Base-by-base conservation (phyloP, 2,888 invertebrate species). In the Brenthis hecate region DNA sequence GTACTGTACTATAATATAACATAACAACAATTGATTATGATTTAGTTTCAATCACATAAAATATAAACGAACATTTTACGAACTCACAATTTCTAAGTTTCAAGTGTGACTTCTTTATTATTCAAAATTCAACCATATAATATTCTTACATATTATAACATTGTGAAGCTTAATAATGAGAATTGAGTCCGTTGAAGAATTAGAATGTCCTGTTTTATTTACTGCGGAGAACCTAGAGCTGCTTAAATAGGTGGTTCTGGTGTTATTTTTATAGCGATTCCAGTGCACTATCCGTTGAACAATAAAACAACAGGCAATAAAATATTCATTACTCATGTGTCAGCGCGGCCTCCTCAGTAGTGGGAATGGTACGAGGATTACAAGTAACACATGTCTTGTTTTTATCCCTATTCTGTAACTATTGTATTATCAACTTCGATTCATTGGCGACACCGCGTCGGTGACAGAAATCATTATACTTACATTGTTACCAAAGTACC, bases 301-400 rank as follows among this genome's bases (percentile, higher is more conserved):
- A 80, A 84, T 73, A 81, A 78, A 79, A 78, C 78, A 80, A 73
- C 68, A 69, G 82, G 81, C 84, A 91, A 91, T 92, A 89, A 89
- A 91, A 91, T 86, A 87, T 85, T 86, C 88, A 90, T 91, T 85
- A 85, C 83, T 88, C 88, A 88, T 77, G 80, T 84, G 88, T 85
- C 86, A 85, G 76, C 82, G 81, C 81, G 83, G 84, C 81, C 78
- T 81, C 80, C 80, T 79, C 76, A 74, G 75, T 73, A 76, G 73
- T 76, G 79, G 77, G 77, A 79, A 82, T 79, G 80, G 80, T 76
- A 78, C 75, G 74, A 77, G 76, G 76, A 74, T 77, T 73, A 74
- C 75, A 65, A 73, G 74, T 78, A 76, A 73, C 75, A 73, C 74
- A 73, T 72, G 74, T 76, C 66, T 72, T 76, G 76, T 76, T 80